Conservation (phyloP, 2,113 vertebrate genomes). For the Alethe diademata region DNA sequence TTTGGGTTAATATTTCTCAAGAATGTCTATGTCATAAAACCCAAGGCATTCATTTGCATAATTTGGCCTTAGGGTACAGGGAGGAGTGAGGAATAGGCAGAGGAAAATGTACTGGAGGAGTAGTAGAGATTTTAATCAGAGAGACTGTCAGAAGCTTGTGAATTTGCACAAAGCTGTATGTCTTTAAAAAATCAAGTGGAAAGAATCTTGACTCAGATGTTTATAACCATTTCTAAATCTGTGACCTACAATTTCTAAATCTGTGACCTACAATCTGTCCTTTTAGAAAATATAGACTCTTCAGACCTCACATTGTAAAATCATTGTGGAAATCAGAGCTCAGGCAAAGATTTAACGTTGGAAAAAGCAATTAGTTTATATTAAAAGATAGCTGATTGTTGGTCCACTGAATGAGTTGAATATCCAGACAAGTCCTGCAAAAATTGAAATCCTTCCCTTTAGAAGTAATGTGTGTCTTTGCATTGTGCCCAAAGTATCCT, state of each 20-base stretch:
- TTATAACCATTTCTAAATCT: not conserved
- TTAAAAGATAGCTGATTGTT: not conserved
- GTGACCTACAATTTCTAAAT: not conserved
- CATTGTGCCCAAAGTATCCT: not conserved
- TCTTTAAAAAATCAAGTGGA: not conserved
- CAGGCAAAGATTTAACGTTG: not conserved
- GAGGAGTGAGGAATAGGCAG: not conserved
- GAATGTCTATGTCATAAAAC: not conserved
- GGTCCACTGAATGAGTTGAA: not conserved
- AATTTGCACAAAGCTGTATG: not conserved
- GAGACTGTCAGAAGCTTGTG: not conserved
- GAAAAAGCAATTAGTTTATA: not conserved
- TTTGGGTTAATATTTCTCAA: constrained; percentile 33
- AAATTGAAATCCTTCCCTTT: not conserved
- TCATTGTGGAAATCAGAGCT: not conserved
- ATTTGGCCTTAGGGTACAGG: constrained; percentile 5
- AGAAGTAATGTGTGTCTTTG: not conserved
- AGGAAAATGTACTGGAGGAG: constrained; percentile 1
- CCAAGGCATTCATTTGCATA: constrained; percentile 21
- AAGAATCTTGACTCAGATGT: not conserved
- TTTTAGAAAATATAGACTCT: not conserved
- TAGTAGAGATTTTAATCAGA: not conserved
- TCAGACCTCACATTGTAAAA: not conserved
- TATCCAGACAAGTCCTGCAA: not conserved
- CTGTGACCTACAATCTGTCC: not conserved